Evolutionary conservation across 1,140 invertebrate genomes (phyloP).

Genomic region (Cataglyphis hispanica): DNA sequence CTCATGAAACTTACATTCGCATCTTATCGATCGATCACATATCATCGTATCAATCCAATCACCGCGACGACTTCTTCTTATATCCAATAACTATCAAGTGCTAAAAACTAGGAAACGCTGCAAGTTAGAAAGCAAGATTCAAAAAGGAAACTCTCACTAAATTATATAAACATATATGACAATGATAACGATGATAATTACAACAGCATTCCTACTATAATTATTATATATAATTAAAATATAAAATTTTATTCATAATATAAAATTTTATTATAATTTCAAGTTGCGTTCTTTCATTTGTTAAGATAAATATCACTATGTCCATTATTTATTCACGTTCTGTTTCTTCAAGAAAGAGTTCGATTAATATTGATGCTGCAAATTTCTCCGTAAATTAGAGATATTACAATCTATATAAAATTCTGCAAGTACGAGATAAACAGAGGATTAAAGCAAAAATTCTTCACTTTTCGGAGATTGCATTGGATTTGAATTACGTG

Average conservation of each 20-base stretch:
- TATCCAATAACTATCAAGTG: background rate
- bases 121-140: background rate
- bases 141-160: background rate
- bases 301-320: background rate
- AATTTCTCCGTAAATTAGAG: background rate
- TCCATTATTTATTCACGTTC: background rate
- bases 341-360: conserved; percentile 3
- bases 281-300: background rate
- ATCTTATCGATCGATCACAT: background rate
- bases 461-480: conserved; percentile 3
- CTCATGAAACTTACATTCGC: background rate
- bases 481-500: conserved; percentile 41
- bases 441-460: conserved; percentile 43
- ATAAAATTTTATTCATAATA: background rate
- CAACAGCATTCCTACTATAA: no score
- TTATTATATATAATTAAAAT: no score
- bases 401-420: conserved; percentile 1
- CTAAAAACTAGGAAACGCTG: background rate
- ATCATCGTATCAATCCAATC: background rate
- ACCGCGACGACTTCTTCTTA: background rate
- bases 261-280: background rate
- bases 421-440: background rate
- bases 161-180: background rate
- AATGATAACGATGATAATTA: no score
- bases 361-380: background rate